Conservation (phyloP, 2,888 invertebrate genomes). For the Epirrita christyi region DNA sequence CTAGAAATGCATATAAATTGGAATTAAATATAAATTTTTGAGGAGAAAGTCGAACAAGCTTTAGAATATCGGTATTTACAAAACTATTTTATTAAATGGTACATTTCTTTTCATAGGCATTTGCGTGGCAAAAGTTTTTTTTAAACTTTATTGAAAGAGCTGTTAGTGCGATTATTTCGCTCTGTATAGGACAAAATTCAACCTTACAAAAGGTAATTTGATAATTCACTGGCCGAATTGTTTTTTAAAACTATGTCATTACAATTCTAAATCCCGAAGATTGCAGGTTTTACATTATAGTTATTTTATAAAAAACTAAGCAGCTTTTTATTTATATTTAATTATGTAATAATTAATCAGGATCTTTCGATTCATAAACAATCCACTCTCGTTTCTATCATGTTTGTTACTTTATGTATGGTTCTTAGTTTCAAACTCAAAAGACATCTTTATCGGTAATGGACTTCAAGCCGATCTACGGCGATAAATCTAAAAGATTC, state of each 20-base stretch:
- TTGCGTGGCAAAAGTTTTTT: too few relatives aligned
- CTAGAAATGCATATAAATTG: too few relatives aligned
- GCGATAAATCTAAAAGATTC: constrained; percentile 41
- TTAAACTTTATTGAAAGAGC: too few relatives aligned
- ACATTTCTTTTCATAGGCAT: too few relatives aligned
- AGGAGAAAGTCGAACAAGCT: too few relatives aligned
- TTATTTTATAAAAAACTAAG: constrained; percentile 23
- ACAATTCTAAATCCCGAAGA: constrained; percentile 10
- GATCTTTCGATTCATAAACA: constrained; percentile 11
- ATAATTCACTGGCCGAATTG: not conserved
- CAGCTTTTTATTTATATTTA: constrained; percentile 9
- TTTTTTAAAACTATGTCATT: constrained; percentile 16
- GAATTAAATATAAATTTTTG: too few relatives aligned
- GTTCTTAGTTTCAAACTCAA: not conserved
- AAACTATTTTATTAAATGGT: too few relatives aligned
- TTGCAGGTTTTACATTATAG: constrained; percentile 19
- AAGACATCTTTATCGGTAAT: constrained; percentile 19
- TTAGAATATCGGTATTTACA: too few relatives aligned
- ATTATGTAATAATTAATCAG: constrained; percentile 18
- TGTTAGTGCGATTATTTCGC: too few relatives aligned
- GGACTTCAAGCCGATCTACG: constrained; percentile 19
- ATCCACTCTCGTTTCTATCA: constrained; percentile 1
- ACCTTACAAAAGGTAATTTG: too few relatives aligned
- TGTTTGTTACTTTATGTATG: constrained; percentile 8
- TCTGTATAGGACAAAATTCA: too few relatives aligned